Percentiles rank a stretch among this genome's conserved stretches.
phyloP scores from a whole-genome alignment of 1,140 invertebrate species.

The Pomacea maculata region DNA sequence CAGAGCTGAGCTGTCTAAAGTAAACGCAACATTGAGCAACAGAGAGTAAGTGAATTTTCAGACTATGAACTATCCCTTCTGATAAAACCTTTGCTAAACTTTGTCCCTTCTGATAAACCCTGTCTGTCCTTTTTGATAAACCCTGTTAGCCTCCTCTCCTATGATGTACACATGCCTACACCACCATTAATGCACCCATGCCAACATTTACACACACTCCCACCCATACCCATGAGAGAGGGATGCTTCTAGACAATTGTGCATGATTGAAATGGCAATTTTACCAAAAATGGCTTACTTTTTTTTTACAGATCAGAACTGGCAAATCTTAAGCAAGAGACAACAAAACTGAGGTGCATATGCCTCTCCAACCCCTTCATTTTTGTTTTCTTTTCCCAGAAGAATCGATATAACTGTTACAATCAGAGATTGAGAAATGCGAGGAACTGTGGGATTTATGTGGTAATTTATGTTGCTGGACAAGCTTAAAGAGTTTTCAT shows the following conservation, averaged over 20 bases:
- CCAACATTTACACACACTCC: no score
- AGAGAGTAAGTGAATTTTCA: constrained; percentile 34
- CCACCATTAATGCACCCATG: no score
- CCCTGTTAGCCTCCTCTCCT: neutral
- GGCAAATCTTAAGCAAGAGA: constrained; percentile 47
- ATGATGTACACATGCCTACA: no score
- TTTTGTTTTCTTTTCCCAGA: no score
- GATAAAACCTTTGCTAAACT: neutral
- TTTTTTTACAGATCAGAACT: constrained; percentile 58
- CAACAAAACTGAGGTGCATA: constrained; percentile 46
- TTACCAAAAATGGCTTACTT: neutral
- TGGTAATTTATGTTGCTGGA: neutral
- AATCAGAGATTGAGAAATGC: neutral
- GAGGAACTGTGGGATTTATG: neutral
- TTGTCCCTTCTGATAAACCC: neutral
- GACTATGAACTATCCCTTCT: neutral
- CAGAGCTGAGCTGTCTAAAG: constrained; percentile 49
- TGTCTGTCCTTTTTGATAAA: neutral
- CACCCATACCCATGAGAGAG: no score
- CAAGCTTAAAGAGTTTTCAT: neutral
- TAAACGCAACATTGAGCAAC: constrained; percentile 23
- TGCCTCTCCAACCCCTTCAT: no score
- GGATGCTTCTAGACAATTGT: no score
- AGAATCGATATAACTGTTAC: neutral
- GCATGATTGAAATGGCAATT: no score